A percentile compares a stretch with the other conserved stretches of the same genome.
phyloP scores from a whole-genome alignment of 2,113 vertebrate species.

The Zosterops borbonicus region DNA sequence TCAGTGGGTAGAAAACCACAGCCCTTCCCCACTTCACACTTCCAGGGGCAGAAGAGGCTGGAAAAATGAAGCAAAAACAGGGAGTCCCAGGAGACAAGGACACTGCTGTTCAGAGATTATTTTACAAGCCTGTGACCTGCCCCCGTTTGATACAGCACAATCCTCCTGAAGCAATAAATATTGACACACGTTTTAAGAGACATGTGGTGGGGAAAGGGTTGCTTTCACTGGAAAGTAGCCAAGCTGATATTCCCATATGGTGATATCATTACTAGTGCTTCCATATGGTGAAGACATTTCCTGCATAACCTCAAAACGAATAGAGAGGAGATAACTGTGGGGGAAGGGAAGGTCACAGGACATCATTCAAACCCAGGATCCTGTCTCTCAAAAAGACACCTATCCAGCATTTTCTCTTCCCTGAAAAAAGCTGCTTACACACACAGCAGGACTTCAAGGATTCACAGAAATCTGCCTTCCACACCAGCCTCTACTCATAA shows the following conservation, averaged over 20 bases:
- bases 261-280: constrained; percentile 1
- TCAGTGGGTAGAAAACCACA: not conserved
- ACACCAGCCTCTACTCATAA: not conserved
- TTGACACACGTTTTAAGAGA: not conserved
- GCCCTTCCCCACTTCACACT: not conserved
- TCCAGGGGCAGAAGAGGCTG: not conserved
- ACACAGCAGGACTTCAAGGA: not conserved
- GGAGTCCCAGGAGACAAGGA: not conserved
- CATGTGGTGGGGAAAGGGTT: not conserved
- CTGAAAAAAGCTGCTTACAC: not conserved
- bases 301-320: not conserved
- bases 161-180: constrained; percentile 6
- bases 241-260: constrained; percentile 51
- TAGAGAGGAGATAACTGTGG: not conserved
- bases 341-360: not conserved
- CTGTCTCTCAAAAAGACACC: not conserved
- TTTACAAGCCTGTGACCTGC: not conserved
- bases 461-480: not conserved
- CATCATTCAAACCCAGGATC: not conserved
- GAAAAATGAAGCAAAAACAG: not conserved
- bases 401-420: not conserved
- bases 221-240: constrained; percentile 42
- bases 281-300: constrained; percentile 56
- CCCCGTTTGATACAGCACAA: not conserved
- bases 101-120: not conserved